phyloP scores from a whole-genome alignment of 2,113 vertebrate genomes.

The Dasyurus viverrinus region DNA sequence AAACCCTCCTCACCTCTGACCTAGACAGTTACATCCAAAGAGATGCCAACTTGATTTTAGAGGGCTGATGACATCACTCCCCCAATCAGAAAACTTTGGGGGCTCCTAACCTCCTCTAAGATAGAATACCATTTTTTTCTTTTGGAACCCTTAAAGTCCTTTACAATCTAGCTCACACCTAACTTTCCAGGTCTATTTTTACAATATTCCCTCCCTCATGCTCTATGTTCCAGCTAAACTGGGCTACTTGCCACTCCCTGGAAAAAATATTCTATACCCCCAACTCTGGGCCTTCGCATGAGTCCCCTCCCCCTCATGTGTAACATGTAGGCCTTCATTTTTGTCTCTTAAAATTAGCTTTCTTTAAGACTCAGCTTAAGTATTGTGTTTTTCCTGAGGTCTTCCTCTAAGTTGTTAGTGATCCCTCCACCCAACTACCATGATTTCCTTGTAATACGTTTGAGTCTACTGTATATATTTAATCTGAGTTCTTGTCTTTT shows the following conservation, averaged over 20 bases:
- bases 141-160: background rate
- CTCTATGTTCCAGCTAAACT: background rate
- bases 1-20: background rate
- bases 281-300: background rate
- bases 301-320: background rate
- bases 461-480: background rate
- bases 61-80: too few species aligned
- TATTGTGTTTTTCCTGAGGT: background rate
- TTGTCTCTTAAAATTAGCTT: background rate
- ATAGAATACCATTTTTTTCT: background rate
- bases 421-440: background rate
- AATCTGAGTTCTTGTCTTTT: background rate
- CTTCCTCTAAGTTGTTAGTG: background rate
- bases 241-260: background rate
- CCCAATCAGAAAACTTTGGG: background rate
- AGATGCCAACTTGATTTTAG: background rate
- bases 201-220: background rate
- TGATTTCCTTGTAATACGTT: background rate
- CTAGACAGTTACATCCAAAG: background rate
- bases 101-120: background rate
- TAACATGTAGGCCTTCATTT: background rate
- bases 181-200: background rate
- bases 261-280: background rate
- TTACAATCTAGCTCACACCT: background rate
- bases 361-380: background rate